phyloP scores from a whole-genome alignment of 2,888 invertebrate species.

The Drosophila seclusa region DNA sequence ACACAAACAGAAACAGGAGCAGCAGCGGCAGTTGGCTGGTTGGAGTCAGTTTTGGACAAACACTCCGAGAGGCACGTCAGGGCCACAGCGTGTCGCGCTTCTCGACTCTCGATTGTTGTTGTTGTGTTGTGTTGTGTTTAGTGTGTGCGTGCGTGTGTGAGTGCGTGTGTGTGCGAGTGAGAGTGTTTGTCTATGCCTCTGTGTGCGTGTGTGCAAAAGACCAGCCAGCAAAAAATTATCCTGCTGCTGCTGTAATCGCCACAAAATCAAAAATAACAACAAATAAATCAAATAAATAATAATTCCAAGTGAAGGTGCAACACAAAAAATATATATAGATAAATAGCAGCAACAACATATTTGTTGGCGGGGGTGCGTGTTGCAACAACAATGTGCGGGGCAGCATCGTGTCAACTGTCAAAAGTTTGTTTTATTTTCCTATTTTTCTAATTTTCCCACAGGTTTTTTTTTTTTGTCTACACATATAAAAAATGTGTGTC shows the following conservation, averaged over 20 bases:
- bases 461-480: not conserved
- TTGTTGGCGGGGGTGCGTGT: constrained; percentile 4
- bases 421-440: constrained; percentile 65
- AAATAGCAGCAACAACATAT: constrained; percentile 32
- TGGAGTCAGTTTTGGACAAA: constrained; percentile 83
- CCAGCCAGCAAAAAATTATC: constrained; percentile 45
- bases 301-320: constrained; percentile 42
- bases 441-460: constrained; percentile 25
- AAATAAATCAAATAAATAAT: constrained; percentile 15
- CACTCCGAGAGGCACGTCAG: constrained; percentile 84
- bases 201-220: constrained; percentile 45
- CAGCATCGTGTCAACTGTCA: constrained; percentile 59
- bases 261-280: constrained; percentile 28
- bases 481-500: not conserved
- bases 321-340: not conserved
- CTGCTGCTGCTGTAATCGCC: constrained; percentile 68
- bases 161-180: constrained; percentile 41
- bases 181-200: constrained; percentile 29
- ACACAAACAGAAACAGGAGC: not conserved
- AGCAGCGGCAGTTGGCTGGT: constrained; percentile 23
- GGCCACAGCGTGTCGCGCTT: constrained; percentile 81
- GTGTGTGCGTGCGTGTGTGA: constrained; percentile 46
- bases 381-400: constrained; percentile 27
- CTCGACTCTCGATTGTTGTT: constrained; percentile 77
- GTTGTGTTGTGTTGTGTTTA: constrained; percentile 47